phyloP scores from a whole-genome alignment of 2,113 vertebrate genomes.

The Notothenia coriiceps region DNA sequence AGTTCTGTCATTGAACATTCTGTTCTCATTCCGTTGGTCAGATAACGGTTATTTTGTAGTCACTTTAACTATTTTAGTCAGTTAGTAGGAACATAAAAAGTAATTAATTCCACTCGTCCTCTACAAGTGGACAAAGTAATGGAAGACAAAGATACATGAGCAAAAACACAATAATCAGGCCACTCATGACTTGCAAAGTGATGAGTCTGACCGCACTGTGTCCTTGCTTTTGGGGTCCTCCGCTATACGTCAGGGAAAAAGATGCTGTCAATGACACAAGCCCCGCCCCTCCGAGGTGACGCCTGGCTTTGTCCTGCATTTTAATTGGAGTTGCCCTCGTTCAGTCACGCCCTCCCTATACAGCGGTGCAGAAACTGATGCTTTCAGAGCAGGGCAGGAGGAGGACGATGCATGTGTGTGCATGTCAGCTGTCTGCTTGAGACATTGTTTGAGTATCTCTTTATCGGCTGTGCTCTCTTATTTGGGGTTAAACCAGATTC shows the following conservation, averaged over 20 bases:
- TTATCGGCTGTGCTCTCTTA: not conserved
- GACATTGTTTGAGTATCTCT: not conserved
- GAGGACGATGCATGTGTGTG: constrained; percentile 31
- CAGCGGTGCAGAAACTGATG: constrained; percentile 50
- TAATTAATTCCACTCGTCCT: not conserved
- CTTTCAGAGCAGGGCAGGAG: not conserved
- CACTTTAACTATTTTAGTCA: not conserved
- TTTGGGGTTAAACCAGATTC: not conserved
- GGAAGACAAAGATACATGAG: not conserved
- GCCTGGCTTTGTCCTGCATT: not conserved
- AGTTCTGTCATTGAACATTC: not conserved
- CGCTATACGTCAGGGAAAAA: constrained; percentile 58
- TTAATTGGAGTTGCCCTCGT: constrained; percentile 47
- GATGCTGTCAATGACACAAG: constrained; percentile 31
- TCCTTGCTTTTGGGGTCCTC: constrained; percentile 39
- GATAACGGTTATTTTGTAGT: not conserved
- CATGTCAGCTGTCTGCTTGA: constrained; percentile 24
- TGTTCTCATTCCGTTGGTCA: not conserved
- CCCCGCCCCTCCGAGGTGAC: constrained; percentile 24
- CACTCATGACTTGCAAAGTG: not conserved
- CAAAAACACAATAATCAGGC: not conserved
- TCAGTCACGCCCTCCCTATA: constrained; percentile 42
- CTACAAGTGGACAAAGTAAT: not conserved
- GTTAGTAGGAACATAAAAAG: not conserved
- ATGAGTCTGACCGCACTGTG: not conserved